Percentiles rank a stretch among this genome's conserved stretches.
These are phyloP conservation scores for Lepidochrysops patricia DNA, from an alignment of 2,888 invertebrate species.

Conservation along the genomic window DNA sequence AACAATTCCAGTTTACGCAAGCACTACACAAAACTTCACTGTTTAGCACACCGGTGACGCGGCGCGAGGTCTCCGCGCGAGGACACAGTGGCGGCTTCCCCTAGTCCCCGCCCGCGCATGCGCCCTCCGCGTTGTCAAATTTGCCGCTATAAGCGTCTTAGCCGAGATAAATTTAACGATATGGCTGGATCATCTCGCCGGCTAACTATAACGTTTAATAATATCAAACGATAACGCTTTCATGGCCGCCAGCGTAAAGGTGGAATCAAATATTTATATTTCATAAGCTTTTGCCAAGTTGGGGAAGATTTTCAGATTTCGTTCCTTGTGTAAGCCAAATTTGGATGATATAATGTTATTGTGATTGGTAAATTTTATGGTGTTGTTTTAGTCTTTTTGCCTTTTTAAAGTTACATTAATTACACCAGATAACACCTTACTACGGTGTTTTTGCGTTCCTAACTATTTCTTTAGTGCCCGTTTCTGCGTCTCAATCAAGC, in stretches of 20 bases:
- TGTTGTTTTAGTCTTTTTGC: neutral
- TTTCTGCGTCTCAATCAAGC: too few species aligned
- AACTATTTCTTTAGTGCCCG: too few species aligned
- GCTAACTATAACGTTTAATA: constrained; percentile 30
- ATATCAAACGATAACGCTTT: constrained; percentile 15
- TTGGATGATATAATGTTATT: neutral
- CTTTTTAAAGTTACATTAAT: too few species aligned
- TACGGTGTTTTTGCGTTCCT: too few species aligned
- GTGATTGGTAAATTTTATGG: neutral
- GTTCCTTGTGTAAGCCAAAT: neutral
- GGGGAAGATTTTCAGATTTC: neutral
- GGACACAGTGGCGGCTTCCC: constrained; percentile 45
- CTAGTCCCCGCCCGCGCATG: constrained; percentile 49
- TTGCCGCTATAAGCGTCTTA: constrained; percentile 51
- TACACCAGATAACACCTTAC: too few species aligned
- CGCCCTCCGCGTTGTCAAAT: constrained; percentile 59
- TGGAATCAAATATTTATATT: neutral
- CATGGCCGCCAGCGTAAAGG: constrained; percentile 7
- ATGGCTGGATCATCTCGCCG: constrained; percentile 21
- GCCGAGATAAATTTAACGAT: constrained; percentile 51
- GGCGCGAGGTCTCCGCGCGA: constrained; percentile 40
- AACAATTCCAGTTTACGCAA: constrained; percentile 11
- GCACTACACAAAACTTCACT: constrained; percentile 17
- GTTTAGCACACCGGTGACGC: constrained; percentile 33
- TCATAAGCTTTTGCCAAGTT: neutral